A percentile compares a stretch with the other conserved stretches of the same genome.
phyloP scores from a whole-genome alignment of 2,113 vertebrate species.

The Nematolebias whitei region DNA sequence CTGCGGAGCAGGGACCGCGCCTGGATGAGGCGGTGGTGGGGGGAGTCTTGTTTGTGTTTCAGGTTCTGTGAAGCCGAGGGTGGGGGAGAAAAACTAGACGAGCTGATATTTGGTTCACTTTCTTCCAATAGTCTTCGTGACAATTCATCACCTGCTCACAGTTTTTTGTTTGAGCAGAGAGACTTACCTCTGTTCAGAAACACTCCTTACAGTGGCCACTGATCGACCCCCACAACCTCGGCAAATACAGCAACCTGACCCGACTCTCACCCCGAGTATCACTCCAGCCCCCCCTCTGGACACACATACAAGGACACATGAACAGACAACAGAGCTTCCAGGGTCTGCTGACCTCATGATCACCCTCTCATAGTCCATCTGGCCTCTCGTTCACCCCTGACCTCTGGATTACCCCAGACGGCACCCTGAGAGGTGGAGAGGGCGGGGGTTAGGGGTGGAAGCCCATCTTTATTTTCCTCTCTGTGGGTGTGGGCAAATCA shows the following conservation, averaged over 20 bases:
- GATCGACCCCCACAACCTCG: conserved; percentile 69
- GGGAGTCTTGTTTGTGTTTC: conserved; percentile 24
- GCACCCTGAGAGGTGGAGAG: conserved; percentile 52
- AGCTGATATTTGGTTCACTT: conserved; percentile 38
- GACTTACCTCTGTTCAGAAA: conserved; percentile 2
- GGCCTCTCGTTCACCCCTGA: conserved; percentile 87
- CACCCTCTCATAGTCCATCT: conserved; percentile 68
- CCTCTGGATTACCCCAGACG: conserved; percentile 70
- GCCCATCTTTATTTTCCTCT: conserved; percentile 34
- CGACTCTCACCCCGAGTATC: conserved; percentile 70
- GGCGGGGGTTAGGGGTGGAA: conserved; percentile 34
- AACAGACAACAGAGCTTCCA: conserved; percentile 44
- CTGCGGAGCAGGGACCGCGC: conserved; percentile 55
- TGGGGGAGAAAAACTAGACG: background rate
- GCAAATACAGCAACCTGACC: conserved; percentile 76
- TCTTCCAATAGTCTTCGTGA: conserved; percentile 25
- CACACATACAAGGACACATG: conserved; percentile 13
- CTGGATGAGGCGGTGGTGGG: conserved; percentile 29
- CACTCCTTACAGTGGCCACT: conserved; percentile 65
- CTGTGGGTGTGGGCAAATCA: conserved; percentile 31
- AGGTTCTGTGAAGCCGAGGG: conserved; percentile 13
- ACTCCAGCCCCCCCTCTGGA: conserved; percentile 8
- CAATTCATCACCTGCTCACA: conserved; percentile 41
- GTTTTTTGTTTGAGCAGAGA: conserved; percentile 22
- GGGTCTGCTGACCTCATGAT: conserved; percentile 71